phyloP scores from a whole-genome alignment of 1,140 invertebrate species.

The Solenopsis fugax region DNA sequence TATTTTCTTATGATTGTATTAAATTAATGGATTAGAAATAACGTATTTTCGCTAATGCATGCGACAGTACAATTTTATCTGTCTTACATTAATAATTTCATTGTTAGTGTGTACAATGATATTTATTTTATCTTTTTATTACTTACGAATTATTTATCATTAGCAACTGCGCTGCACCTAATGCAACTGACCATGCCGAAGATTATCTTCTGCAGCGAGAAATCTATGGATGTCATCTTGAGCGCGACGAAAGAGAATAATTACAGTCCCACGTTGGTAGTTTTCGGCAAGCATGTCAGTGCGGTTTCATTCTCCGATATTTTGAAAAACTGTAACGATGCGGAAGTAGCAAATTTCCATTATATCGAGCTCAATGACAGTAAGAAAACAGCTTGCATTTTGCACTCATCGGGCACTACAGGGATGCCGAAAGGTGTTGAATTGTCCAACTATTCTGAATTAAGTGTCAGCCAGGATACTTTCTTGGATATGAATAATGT shows the following conservation, averaged over 20 bases:
- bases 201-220: slow-evolving; percentile 70
- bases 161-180: slow-evolving; percentile 58
- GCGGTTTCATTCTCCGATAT: slow-evolving; percentile 47
- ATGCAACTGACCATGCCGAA: slow-evolving; percentile 64
- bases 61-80: background rate
- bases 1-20: background rate
- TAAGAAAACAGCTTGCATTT: slow-evolving; percentile 74
- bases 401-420: slow-evolving; percentile 91
- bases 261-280: slow-evolving; percentile 63
- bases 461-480: background rate
- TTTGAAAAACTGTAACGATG: background rate
- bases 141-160: background rate
- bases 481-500: background rate
- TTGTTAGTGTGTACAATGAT: background rate
- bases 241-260: slow-evolving; percentile 56
- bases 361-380: slow-evolving; percentile 53
- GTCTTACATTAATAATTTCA: background rate
- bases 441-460: slow-evolving; percentile 87
- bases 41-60: too few species aligned
- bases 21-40: too few species aligned
- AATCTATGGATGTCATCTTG: slow-evolving; percentile 20
- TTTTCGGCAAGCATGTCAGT: slow-evolving; percentile 65
- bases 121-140: slow-evolving; percentile 7
- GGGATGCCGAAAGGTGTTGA: slow-evolving; percentile 92
- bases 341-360: slow-evolving; percentile 56